Base-by-base conservation (phyloP, 2,113 vertebrate species). In the Poeciliopsis prolifica region DNA sequence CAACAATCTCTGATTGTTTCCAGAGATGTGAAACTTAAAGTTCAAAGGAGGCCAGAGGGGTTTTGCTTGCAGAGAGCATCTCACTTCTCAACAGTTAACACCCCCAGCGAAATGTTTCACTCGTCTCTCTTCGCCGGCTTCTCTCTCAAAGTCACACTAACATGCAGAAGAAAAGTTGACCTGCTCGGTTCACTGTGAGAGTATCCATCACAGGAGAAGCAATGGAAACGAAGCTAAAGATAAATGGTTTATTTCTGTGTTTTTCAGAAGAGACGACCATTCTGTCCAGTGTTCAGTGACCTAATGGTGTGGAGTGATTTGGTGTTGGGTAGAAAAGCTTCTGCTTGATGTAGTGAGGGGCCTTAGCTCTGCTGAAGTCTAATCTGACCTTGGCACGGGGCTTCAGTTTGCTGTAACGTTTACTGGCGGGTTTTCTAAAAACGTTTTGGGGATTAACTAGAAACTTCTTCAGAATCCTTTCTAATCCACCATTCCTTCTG, bases 401-500 rank as follows among this genome's bases (percentile, higher is more conserved):
- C 31, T 74, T 35, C 80, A 68, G 35, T 84, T 71, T 60, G 68
- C 79, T 78, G 42, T 70, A 85, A 72, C 37, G 14, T 80, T 65
- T 77, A 83, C 80, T 86, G 80, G 70, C 78, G 69, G 87, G 79
- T 86, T 91, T 24, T 84, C 80, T 71, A 77, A 79, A 37, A 83
- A 84, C 82, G 65, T 83, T 83, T 77, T 80, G 70, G 42, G 77
- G 90, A 90, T 94, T 92, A 92, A 90, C 74, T 33, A 61, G 74
- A 86, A 88, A 86, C 73, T 88, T 87, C 51, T 75, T 75, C 80
- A 78, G 83, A 93, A 91, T 93, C 86, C 77, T 81, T 75, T 85
- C 71, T 94, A 91, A 92, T 92, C 92, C 89, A 85, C 78, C 71
- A 22, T 85, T 82, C 74, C 79, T 74, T 61, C 71, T 89, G 90